Base-by-base conservation (phyloP, 2,797 vertebrate genomes). In the Craterocephalus amniculus region DNA sequence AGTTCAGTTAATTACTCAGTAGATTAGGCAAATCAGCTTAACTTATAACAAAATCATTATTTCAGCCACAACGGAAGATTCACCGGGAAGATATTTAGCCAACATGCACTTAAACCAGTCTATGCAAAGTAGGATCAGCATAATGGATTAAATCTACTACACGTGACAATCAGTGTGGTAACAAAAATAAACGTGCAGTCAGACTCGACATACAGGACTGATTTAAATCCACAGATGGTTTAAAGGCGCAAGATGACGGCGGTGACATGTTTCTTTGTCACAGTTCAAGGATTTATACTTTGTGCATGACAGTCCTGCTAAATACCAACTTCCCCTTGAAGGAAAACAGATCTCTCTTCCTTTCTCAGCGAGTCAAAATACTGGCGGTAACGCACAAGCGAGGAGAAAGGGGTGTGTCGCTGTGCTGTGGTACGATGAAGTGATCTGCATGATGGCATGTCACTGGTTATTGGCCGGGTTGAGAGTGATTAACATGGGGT, bases 401-500 rank as follows among this genome's bases (percentile, higher is more conserved):
- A 73, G 77, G 63, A 66, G 55, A 71, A 52, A 62, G 59, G 52
- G 69, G 52, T 58, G 83, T 78, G 32, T 80, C 26, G 83, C 87
- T 78, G 87, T 54, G 85, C 83, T 75, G 85, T 14, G 83, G 55
- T 76, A 74, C 67, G 83, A 87, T 86, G 80, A 80, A 88, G 89
- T 80, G 89, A 89, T 92, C 83, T 89, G 87, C 84, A 83, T 87
- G 88, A 88, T 88, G 89, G 85, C 89, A 89, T 84, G 87, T 90
- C 87, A 86, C 88, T 69, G 75, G 87, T 90, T 92, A 92, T 91
- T 92, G 90, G 88, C 89, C 87, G 83, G 87, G 85, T 87, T 84
- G 86, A 86, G 85, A 90, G 91, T 93, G 90, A 94, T 94, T 94
- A 94, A 92, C 89, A 90, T 89, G 88, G 91, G 88, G 88, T 91